phyloP scores from a whole-genome alignment of 2,797 vertebrate genomes.

The Siniperca scherzeri region DNA sequence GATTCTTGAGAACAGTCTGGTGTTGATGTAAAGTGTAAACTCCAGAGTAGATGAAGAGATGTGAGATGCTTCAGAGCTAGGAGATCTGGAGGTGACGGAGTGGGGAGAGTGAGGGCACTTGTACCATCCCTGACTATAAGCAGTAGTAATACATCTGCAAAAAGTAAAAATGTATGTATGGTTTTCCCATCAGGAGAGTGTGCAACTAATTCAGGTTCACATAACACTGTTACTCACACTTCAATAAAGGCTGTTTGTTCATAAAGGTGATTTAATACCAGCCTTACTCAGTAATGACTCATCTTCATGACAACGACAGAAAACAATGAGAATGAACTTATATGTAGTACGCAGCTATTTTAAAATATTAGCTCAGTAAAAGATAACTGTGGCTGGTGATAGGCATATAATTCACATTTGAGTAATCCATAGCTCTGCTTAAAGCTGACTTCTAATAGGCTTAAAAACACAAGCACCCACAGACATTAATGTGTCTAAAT shows the following conservation, averaged over 20 bases:
- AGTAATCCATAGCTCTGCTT: background rate
- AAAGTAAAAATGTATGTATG: background rate
- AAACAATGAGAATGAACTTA: background rate
- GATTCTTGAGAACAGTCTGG: slow-evolving; percentile 38
- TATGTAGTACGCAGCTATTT: background rate
- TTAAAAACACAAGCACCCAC: slow-evolving; percentile 2
- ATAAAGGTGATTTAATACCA: slow-evolving; percentile 20
- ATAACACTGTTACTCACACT: background rate
- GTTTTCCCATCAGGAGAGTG: background rate
- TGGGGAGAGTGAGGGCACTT: background rate
- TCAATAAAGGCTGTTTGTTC: background rate
- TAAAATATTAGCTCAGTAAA: slow-evolving; percentile 24
- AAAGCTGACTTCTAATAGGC: slow-evolving; percentile 4
- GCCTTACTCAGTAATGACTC: background rate
- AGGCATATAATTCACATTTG: slow-evolving; percentile 9
- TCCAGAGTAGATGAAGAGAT: background rate
- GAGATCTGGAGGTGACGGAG: slow-evolving; percentile 3
- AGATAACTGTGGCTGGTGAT: background rate
- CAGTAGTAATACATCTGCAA: background rate
- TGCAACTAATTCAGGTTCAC: background rate
- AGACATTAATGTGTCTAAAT: background rate
- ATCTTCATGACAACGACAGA: background rate
- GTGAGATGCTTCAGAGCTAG: background rate
- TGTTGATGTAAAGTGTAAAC: slow-evolving; percentile 25
- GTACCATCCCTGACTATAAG: background rate